Evolutionary conservation across 2,888 invertebrate genomes (phyloP).

Genomic region (Nebria brevicollis): DNA sequence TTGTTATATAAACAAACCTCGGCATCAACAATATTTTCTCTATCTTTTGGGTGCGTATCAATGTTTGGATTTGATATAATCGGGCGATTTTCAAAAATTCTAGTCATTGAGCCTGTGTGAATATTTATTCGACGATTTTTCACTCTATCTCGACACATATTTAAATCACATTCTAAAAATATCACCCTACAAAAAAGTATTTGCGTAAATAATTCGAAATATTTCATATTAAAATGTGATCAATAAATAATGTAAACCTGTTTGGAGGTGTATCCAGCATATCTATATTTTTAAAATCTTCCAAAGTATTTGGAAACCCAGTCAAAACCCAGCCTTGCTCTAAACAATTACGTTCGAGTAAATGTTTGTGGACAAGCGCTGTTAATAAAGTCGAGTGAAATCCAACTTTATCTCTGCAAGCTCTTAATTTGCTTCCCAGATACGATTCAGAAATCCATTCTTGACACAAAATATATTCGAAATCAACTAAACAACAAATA

Average conservation of each 20-base stretch:
- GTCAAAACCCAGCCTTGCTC: slow-evolving; percentile 72
- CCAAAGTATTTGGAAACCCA: slow-evolving; percentile 67
- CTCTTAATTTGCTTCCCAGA: slow-evolving; percentile 57
- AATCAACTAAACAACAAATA: slow-evolving; percentile 64
- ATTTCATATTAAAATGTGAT: neutral
- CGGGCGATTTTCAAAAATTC: slow-evolving; percentile 52
- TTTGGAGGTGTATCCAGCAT: slow-evolving; percentile 71
- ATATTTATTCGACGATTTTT: slow-evolving; percentile 55
- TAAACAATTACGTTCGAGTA: slow-evolving; percentile 67
- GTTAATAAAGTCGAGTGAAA: slow-evolving; percentile 59
- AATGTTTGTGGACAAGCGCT: slow-evolving; percentile 61
- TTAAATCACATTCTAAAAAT: slow-evolving; percentile 60
- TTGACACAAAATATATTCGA: slow-evolving; percentile 66
- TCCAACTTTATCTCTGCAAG: slow-evolving; percentile 57
- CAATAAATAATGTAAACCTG: slow-evolving; percentile 61
- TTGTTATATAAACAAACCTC: slow-evolving; percentile 28
- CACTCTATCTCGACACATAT: slow-evolving; percentile 58
- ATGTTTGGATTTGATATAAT: slow-evolving; percentile 52
- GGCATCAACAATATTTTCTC: slow-evolving; percentile 22
- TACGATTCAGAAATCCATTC: slow-evolving; percentile 60
- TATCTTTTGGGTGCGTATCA: slow-evolving; percentile 58
- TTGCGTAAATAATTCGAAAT: neutral
- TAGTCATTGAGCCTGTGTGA: slow-evolving; percentile 56
- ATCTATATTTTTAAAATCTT: slow-evolving; percentile 71
- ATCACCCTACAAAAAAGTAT: slow-evolving; percentile 54